A percentile compares a stretch with the other conserved stretches of the same genome.
These are phyloP conservation scores for Sibirionetta formosa DNA, from an alignment of 2,797 vertebrate genomes.

Conservation along the genomic window DNA sequence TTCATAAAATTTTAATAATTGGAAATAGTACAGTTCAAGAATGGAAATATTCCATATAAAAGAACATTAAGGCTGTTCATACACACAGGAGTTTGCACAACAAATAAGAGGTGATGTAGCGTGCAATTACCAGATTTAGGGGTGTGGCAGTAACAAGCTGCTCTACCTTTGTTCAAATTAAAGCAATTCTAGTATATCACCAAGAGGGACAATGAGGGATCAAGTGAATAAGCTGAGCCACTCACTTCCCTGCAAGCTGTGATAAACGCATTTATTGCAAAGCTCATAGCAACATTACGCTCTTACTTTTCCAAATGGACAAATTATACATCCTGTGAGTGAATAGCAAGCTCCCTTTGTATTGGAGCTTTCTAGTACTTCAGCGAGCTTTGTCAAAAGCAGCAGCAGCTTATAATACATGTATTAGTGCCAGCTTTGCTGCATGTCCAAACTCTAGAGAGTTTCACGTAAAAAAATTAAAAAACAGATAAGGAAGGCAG, in stretches of 20 bases:
- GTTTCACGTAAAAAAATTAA: background rate
- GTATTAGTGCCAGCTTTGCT: background rate
- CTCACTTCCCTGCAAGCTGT: conserved; percentile 45
- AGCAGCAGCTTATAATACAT: background rate
- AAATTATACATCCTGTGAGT: conserved; percentile 37
- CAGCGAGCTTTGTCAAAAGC: background rate
- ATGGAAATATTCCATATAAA: conserved; percentile 60
- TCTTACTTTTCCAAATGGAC: conserved; percentile 54
- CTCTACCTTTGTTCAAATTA: conserved; percentile 48
- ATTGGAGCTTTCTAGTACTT: background rate
- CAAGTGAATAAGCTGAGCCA: background rate
- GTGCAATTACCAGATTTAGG: conserved; percentile 74
- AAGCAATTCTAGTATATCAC: conserved; percentile 3
- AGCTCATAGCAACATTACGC: background rate
- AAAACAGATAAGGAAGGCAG: background rate
- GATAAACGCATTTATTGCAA: conserved; percentile 39
- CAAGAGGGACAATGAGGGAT: conserved; percentile 39
- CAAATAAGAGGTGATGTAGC: conserved; percentile 61
- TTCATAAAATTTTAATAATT: conserved; percentile 59
- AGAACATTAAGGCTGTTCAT: conserved; percentile 29
- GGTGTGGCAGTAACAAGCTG: conserved; percentile 59
- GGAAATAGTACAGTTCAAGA: conserved; percentile 45
- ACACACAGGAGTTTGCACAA: conserved; percentile 63
- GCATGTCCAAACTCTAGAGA: background rate
- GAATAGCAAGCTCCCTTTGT: background rate